These are phyloP conservation scores for Nerophis ophidion DNA, from an alignment of 2,113 vertebrate genomes.

Conservation along the genomic window DNA sequence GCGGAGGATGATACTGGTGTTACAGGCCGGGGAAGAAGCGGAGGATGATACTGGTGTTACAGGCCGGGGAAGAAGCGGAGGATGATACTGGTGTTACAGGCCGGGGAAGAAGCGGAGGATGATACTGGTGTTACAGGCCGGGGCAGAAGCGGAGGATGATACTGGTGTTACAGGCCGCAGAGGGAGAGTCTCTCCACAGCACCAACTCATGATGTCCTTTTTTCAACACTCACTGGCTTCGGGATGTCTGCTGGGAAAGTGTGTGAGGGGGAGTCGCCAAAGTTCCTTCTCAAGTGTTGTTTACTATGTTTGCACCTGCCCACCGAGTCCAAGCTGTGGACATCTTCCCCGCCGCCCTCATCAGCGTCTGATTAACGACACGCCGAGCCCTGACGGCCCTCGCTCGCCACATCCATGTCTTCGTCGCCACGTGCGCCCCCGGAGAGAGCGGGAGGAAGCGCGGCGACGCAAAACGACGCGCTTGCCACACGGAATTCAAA, in stretches of 20 bases:
- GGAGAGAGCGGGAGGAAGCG: conserved; percentile 31
- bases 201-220: conserved; percentile 2
- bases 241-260: too few species aligned
- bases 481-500: conserved; percentile 40
- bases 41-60: not conserved
- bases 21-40: too few species aligned
- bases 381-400: conserved; percentile 51
- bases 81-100: not conserved
- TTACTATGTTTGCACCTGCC: conserved; percentile 33
- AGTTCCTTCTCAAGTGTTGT: conserved; percentile 23
- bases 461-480: conserved; percentile 27
- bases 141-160: not conserved
- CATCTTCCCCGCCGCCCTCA: conserved; percentile 50
- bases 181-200: not conserved
- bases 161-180: not conserved
- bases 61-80: too few species aligned
- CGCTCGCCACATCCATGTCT: conserved; percentile 48
- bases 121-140: not conserved
- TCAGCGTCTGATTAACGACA: conserved; percentile 66
- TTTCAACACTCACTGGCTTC: too few species aligned
- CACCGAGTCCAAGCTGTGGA: conserved; percentile 30
- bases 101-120: too few species aligned
- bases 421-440: conserved; percentile 42
- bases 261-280: too few species aligned
- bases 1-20: too few species aligned